Percentiles rank a stretch among this genome's conserved stretches.
These are phyloP conservation scores for Pygoscelis adeliae DNA, from an alignment of 2,113 vertebrate genomes.

Conservation along the genomic window DNA sequence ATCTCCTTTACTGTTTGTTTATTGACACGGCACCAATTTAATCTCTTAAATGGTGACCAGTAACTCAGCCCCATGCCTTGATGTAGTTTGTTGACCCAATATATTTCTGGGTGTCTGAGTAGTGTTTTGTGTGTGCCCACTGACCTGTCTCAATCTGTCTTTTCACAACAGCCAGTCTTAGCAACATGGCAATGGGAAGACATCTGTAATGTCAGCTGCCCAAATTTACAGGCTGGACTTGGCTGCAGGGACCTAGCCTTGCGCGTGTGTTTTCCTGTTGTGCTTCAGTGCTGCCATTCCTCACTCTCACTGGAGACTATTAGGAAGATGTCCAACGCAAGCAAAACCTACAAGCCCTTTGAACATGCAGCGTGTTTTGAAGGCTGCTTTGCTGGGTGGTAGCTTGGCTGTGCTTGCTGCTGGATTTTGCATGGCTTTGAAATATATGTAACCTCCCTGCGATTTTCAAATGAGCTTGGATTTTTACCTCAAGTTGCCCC, in stretches of 20 bases:
- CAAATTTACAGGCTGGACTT: constrained; percentile 39
- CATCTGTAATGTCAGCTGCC: constrained; percentile 33
- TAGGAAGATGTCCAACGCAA: neutral
- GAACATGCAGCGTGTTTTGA: neutral
- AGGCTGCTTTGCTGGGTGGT: constrained; percentile 10
- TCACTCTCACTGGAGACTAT: neutral
- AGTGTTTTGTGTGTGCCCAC: constrained; percentile 21
- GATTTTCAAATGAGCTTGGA: constrained; percentile 14
- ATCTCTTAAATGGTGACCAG: constrained; percentile 6
- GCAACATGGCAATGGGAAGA: neutral
- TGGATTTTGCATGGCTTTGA: constrained; percentile 41
- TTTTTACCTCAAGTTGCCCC: neutral
- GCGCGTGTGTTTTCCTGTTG: neutral
- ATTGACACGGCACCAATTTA: neutral
- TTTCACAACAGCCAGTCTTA: constrained; percentile 31
- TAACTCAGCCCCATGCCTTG: neutral
- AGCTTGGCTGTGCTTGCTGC: constrained; percentile 16
- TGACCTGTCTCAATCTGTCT: constrained; percentile 23
- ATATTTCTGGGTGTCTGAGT: constrained; percentile 11
- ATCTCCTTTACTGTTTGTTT: constrained; percentile 35
- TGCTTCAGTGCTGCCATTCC: neutral
- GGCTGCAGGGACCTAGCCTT: neutral
- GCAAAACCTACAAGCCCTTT: neutral
- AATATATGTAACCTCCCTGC: neutral
- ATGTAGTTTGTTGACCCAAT: neutral